Evolutionary conservation across 2,113 vertebrate genomes (phyloP).

Genomic region (Ctenomys sociabilis): DNA sequence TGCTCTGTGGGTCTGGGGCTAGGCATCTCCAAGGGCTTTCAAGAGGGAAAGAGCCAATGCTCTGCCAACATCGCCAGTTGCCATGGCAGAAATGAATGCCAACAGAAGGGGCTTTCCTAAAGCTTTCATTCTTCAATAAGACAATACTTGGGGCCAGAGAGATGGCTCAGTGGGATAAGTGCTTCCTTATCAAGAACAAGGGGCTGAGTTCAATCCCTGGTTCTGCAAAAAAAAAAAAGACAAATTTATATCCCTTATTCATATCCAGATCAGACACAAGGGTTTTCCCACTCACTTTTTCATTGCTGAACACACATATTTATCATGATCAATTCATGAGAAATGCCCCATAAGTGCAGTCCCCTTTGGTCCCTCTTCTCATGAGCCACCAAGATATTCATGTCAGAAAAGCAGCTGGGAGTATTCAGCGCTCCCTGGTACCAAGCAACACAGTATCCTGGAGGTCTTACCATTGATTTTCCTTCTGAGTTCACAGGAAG

Average conservation of each 20-base stretch:
- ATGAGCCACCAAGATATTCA: neutral
- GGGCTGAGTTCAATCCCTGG: too few species aligned
- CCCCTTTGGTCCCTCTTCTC: constrained; percentile 63
- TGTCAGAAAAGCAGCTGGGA: constrained; percentile 27
- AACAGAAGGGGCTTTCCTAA: constrained; percentile 66
- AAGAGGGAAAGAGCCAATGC: neutral
- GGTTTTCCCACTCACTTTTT: constrained; percentile 73
- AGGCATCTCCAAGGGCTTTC: neutral
- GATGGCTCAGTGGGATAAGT: too few species aligned
- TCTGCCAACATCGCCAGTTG: neutral
- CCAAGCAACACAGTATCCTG: neutral
- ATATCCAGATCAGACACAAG: constrained; percentile 39
- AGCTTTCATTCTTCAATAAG: constrained; percentile 65
- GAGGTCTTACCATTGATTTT: constrained; percentile 52
- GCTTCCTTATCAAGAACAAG: too few species aligned
- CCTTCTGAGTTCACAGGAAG: constrained; percentile 60
- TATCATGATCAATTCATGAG: constrained; percentile 68
- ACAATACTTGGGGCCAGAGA: too few species aligned
- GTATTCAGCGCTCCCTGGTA: constrained; percentile 53
- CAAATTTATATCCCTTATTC: too few species aligned
- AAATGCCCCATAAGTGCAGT: constrained; percentile 62
- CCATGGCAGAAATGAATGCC: constrained; percentile 59
- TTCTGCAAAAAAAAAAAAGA: too few species aligned
- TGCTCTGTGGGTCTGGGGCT: neutral
- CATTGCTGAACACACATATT: constrained; percentile 64